phyloP scores from a whole-genome alignment of 2,797 vertebrate genomes.

The Schizopygopsis pylzovi region DNA sequence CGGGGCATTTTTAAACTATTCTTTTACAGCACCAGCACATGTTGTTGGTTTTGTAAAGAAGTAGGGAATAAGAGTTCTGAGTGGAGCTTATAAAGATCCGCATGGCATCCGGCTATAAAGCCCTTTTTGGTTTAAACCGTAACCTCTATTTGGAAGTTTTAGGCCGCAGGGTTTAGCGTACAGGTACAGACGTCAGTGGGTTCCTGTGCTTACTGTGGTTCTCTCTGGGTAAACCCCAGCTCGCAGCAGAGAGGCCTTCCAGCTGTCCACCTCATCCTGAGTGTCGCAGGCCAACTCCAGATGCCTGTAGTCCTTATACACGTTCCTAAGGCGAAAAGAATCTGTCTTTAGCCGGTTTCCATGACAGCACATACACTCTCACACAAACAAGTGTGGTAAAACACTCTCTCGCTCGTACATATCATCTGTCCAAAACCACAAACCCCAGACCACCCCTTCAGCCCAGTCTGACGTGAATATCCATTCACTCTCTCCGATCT shows the following conservation, averaged over 20 bases:
- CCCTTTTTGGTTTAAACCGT: constrained; percentile 1
- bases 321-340: constrained; percentile 80
- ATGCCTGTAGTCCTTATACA: constrained; percentile 94
- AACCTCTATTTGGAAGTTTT: constrained; percentile 6
- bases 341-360: constrained; percentile 16
- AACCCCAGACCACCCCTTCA: constrained; percentile 26
- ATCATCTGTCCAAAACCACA: constrained; percentile 13
- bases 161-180: not conserved
- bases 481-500: constrained; percentile 34
- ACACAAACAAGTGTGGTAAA: constrained; percentile 36
- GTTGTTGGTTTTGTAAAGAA: constrained; percentile 19
- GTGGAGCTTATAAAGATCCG: constrained; percentile 9
- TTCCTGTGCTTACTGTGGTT: constrained; percentile 81
- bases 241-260: constrained; percentile 92
- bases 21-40: constrained; percentile 1
- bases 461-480: constrained; percentile 16
- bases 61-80: not conserved
- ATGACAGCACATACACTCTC: constrained; percentile 41
- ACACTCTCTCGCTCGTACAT: not conserved
- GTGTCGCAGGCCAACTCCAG: constrained; percentile 89
- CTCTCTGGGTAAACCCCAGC: constrained; percentile 91
- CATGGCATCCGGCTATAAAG: constrained; percentile 15
- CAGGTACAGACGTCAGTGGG: constrained; percentile 55
- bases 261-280: constrained; percentile 93
- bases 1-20: not conserved